Conservation (phyloP, 2,888 invertebrate species). For the Choreutis nemorana region DNA sequence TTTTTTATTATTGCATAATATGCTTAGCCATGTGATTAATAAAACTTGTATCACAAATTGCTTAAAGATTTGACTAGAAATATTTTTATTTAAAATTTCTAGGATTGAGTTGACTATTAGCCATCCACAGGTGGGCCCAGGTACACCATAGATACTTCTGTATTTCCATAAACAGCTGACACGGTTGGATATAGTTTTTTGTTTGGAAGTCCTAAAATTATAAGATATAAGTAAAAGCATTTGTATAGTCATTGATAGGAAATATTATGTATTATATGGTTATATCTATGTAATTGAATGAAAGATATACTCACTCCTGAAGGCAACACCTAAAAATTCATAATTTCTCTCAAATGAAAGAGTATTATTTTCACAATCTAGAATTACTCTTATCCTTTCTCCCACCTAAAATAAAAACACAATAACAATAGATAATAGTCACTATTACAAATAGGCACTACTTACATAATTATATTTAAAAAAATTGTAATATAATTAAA, state of each 20-base stretch:
- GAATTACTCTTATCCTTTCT: constrained; percentile 94
- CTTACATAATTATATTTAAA: neutral
- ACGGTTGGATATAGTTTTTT: constrained; percentile 94
- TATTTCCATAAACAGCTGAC: constrained; percentile 98
- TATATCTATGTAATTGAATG: constrained; percentile 1
- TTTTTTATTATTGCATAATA: constrained; percentile 4
- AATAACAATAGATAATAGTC: neutral
- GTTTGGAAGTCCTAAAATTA: constrained; percentile 82
- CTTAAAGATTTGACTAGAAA: constrained; percentile 15
- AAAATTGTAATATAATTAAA: neutral
- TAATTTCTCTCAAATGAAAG: constrained; percentile 97
- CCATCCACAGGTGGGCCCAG: constrained; percentile 96
- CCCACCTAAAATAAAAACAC: constrained; percentile 77
- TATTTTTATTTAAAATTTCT: constrained; percentile 5
- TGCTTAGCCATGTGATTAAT: constrained; percentile 8
- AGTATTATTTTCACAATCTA: constrained; percentile 97
- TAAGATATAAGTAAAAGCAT: too few species aligned
- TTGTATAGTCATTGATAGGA: too few species aligned
- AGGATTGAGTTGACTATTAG: constrained; percentile 59
- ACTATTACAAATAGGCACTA: neutral
- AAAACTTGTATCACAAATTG: constrained; percentile 18
- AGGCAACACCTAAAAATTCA: constrained; percentile 98
- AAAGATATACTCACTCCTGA: constrained; percentile 73
- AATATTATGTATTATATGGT: neutral
- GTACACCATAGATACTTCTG: constrained; percentile 99